Evolutionary conservation across 1,140 invertebrate genomes (phyloP), one percentile per base, ranked within the genome.

Genomic region (Aricia agestis): DNA sequence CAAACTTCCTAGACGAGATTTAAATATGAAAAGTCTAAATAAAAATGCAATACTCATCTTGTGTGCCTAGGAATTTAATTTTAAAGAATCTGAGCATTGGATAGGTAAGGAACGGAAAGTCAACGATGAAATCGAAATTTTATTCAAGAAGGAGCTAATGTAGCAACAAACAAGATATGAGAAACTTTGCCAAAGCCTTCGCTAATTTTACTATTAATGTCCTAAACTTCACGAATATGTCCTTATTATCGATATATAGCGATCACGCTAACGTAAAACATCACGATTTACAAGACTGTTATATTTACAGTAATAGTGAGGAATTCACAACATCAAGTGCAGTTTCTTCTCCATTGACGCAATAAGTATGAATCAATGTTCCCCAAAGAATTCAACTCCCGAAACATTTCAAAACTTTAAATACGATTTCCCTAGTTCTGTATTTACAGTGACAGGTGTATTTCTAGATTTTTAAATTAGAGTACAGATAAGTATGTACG

Each of bases 1-100:
- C 45, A 52, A 52, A 52, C 13, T 52, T 52, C 45, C 45, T 52
- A 52, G 45, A 52, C 0, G 45, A 52, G 9, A 52, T 52, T 52
- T 52, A 52, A 52, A 52, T 52, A 15, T 52, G 45, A 52, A 52
- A 52, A 52, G 45, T 52, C 45, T 52, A 52, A 52, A 52, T 52
- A 52, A 52, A 52, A 52, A 13, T 52, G 45, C 45, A 52, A 52
- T 52, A 52, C 45, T 52, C 45, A 52, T 52, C 45, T 52, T 10
- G 13, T 9, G 45, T 15, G 45, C 45, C 45, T 52, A 52, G 45
- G 45, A 52, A 52, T 52, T 52, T 52, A 52, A 52, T 13, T 52
- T 52, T 11, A 52, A 52, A 52, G 13, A 13, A 52, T 13, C 11
- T 52, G 36, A 9, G 36, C 36, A 36, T 36, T 36, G 36, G 6